phyloP scores from a whole-genome alignment of 2,888 invertebrate genomes.

The Latheticus oryzae region DNA sequence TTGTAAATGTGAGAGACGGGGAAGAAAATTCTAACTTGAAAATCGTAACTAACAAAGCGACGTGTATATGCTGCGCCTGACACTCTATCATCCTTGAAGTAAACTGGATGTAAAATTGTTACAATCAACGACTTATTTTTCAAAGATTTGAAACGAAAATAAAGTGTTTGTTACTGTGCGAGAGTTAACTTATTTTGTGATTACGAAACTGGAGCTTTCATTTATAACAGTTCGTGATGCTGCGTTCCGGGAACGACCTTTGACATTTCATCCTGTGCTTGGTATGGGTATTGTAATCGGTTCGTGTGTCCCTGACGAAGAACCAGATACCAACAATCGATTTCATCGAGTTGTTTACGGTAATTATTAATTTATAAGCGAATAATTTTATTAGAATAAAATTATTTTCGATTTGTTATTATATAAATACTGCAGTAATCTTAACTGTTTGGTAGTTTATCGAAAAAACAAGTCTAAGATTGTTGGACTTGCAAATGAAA shows the following conservation, averaged over 20 bases:
- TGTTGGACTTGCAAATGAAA: too few species aligned
- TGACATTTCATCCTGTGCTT: constrained; percentile 51
- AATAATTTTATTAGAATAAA: too few species aligned
- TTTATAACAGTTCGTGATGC: constrained; percentile 30
- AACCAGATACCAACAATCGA: constrained; percentile 67
- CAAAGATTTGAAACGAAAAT: too few species aligned
- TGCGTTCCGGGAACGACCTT: constrained; percentile 55
- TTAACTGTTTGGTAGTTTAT: too few species aligned
- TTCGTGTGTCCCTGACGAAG: constrained; percentile 77
- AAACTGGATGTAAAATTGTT: neutral
- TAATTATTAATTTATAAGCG: constrained; percentile 53
- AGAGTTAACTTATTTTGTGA: too few species aligned
- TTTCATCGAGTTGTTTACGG: constrained; percentile 67
- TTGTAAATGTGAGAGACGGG: constrained; percentile 32
- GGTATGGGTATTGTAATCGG: constrained; percentile 79
- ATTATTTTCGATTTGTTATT: too few species aligned
- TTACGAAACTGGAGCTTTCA: constrained; percentile 2
- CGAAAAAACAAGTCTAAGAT: too few species aligned
- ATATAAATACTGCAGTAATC: too few species aligned
- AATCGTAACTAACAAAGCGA: constrained; percentile 12
- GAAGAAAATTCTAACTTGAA: constrained; percentile 8
- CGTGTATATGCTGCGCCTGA: constrained; percentile 22
- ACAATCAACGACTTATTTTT: constrained; percentile 5
- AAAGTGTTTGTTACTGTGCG: too few species aligned
- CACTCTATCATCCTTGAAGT: neutral